These are phyloP conservation scores for Ara ararauna DNA, from an alignment of 2,797 vertebrate genomes.

Conservation along the genomic window DNA sequence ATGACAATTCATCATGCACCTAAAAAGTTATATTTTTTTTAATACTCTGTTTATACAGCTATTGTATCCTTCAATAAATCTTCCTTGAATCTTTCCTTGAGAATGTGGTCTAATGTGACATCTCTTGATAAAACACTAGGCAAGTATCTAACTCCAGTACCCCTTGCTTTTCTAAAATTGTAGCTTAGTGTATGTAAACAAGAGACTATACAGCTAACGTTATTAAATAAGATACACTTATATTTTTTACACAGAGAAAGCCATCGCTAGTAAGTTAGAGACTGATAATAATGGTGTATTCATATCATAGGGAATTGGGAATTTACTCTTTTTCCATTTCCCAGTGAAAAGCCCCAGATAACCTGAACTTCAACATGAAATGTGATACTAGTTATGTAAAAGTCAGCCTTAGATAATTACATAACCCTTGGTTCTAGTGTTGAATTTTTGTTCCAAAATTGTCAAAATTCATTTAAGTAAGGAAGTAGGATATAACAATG, in stretches of 20 bases:
- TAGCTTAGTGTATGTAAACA: neutral
- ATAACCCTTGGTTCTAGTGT: neutral
- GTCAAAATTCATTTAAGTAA: neutral
- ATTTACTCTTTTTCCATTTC: neutral
- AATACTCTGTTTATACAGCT: neutral
- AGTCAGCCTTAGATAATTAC: neutral
- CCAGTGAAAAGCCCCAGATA: neutral
- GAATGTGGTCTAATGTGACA: neutral
- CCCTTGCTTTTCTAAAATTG: neutral
- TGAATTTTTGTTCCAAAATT: neutral
- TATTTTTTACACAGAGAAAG: neutral
- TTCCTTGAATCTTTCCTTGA: neutral
- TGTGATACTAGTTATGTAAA: neutral
- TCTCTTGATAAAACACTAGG: neutral
- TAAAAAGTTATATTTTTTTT: neutral
- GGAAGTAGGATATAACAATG: neutral
- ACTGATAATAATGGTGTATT: neutral
- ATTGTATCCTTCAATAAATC: neutral
- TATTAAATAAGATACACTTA: neutral
- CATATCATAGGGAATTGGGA: neutral
- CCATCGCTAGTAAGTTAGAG: neutral
- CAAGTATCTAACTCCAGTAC: neutral
- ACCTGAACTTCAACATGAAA: neutral
- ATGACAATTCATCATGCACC: neutral
- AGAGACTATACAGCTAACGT: neutral